phyloP scores from a whole-genome alignment of 2,113 vertebrate species.

The Cyanoderma ruficeps region DNA sequence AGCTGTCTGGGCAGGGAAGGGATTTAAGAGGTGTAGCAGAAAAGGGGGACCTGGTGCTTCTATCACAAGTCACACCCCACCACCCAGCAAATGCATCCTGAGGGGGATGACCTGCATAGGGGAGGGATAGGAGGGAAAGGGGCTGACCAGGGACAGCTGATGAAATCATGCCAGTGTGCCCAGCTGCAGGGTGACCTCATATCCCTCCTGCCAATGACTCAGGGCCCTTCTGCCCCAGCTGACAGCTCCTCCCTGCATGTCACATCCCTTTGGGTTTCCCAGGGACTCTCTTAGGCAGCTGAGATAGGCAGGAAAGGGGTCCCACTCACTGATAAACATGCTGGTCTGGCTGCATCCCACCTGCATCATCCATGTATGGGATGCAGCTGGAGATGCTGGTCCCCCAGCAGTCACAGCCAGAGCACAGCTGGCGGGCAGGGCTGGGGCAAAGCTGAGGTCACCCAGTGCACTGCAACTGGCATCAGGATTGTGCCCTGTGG shows the following conservation, averaged over 20 bases:
- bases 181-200: constrained; percentile 31
- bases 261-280: not conserved
- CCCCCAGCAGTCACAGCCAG: not conserved
- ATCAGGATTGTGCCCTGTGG: not conserved
- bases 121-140: not conserved
- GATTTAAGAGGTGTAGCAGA: not conserved
- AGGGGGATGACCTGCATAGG: not conserved
- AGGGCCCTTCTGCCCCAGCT: constrained; percentile 3
- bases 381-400: not conserved
- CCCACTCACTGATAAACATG: not conserved
- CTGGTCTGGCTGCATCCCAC: not conserved
- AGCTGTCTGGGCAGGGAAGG: not conserved
- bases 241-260: not conserved
- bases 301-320: not conserved
- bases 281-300: not conserved
- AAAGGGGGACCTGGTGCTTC: not conserved
- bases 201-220: not conserved
- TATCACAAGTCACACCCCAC: not conserved
- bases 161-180: not conserved
- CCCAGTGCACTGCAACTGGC: not conserved
- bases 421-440: not conserved
- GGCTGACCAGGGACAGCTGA: not conserved
- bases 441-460: not conserved
- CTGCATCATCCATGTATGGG: fast-evolving
- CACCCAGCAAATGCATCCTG: not conserved